Evolutionary conservation across 2,888 invertebrate genomes (phyloP).

Genomic region (Scrobipalpa costella): DNA sequence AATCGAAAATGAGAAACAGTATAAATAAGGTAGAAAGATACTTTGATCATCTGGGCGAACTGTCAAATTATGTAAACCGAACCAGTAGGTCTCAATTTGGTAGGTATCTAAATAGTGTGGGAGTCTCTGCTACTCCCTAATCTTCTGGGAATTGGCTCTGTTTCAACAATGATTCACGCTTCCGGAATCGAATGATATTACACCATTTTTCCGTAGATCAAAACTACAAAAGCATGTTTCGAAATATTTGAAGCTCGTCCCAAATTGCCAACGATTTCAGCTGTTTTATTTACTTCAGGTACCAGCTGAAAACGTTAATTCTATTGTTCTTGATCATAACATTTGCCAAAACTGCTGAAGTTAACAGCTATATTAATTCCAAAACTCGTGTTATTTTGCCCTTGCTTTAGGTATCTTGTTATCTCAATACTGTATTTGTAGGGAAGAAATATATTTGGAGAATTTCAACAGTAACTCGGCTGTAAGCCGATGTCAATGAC

Average conservation of each 20-base stretch:
- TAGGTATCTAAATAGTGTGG: background rate
- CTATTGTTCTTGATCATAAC: conserved; percentile 7
- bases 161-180: conserved; percentile 15
- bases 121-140: background rate
- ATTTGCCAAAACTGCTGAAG: background rate
- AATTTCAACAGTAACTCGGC: conserved; percentile 17
- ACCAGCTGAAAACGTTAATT: background rate
- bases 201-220: background rate
- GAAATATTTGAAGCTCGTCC: background rate
- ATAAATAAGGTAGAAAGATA: background rate
- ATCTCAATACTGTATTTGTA: conserved; percentile 8
- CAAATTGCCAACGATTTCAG: background rate
- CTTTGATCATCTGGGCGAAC: background rate
- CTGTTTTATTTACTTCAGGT: background rate
- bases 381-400: background rate
- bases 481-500: conserved; percentile 27
- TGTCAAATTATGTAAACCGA: background rate
- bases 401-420: background rate
- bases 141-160: conserved; percentile 16
- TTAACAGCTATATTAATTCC: background rate
- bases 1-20: background rate
- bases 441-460: conserved; percentile 2
- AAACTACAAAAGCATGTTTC: background rate
- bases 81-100: background rate
- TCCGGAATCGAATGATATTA: conserved; percentile 4